phyloP scores from a whole-genome alignment of 2,888 invertebrate species.

The Icerya purchasi region DNA sequence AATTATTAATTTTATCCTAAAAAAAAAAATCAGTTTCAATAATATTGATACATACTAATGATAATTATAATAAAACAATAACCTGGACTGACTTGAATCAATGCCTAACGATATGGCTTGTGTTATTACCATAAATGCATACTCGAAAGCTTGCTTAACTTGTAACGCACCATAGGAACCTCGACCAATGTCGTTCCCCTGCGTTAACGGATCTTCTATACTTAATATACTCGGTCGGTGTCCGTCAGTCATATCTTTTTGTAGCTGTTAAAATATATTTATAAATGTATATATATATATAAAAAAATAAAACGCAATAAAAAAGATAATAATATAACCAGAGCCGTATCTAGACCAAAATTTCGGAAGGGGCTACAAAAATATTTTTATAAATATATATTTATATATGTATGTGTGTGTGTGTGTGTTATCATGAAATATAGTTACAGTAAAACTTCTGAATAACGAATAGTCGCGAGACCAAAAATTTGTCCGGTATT shows the following conservation, averaged over 20 bases:
- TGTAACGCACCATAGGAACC: conserved; percentile 86
- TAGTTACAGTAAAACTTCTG: too few relatives aligned
- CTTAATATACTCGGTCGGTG: conserved; percentile 83
- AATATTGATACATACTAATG: not conserved
- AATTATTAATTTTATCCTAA: too few relatives aligned
- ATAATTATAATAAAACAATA: conserved; percentile 10
- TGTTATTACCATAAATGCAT: conserved; percentile 69
- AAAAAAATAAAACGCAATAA: too few relatives aligned
- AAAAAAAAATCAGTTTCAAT: not conserved
- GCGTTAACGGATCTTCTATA: conserved; percentile 91
- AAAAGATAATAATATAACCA: not conserved
- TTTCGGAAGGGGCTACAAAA: too few relatives aligned
- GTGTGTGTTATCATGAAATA: too few relatives aligned
- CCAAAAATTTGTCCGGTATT: too few relatives aligned
- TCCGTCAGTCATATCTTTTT: conserved; percentile 82
- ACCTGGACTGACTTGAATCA: conserved; percentile 27
- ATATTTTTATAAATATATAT: too few relatives aligned
- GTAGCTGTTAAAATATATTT: conserved; percentile 32
- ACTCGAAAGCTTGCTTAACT: conserved; percentile 85
- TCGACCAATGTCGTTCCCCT: conserved; percentile 92
- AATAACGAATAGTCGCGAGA: too few relatives aligned
- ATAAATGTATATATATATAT: too few relatives aligned
- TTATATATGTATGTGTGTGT: too few relatives aligned
- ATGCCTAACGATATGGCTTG: conserved; percentile 41
- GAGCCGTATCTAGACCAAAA: too few relatives aligned